These are phyloP conservation scores for Eptatretus atami DNA, from an alignment of 2,797 vertebrate species.

Conservation along the genomic window DNA sequence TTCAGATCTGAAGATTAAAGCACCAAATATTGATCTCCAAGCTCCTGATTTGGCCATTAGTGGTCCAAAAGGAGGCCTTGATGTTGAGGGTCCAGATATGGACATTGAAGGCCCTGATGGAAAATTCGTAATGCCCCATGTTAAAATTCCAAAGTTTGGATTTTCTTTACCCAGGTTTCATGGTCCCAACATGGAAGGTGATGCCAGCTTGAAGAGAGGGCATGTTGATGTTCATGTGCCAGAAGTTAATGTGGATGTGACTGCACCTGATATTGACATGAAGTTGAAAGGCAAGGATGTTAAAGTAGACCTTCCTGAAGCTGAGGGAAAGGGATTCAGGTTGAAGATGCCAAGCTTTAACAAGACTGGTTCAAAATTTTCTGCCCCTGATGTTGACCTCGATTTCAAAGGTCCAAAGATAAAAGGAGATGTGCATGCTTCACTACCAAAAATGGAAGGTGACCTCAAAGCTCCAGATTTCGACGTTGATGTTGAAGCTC, in stretches of 20 bases:
- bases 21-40: conserved; percentile 8
- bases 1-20: background rate
- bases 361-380: conserved; percentile 16
- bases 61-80: conserved; percentile 7
- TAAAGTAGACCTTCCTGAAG: conserved; percentile 13
- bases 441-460: conserved; percentile 11
- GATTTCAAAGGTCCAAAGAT: conserved; percentile 13
- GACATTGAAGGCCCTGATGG: too few species aligned
- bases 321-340: conserved; percentile 12
- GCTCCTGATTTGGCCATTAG: conserved; percentile 12
- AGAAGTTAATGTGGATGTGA: too few species aligned
- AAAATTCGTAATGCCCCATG: too few species aligned
- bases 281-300: conserved; percentile 9
- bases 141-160: too few species aligned
- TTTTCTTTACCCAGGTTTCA: too few species aligned
- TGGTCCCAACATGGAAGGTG: too few species aligned
- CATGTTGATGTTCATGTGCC: too few species aligned
- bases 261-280: too few species aligned
- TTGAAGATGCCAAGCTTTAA: conserved; percentile 14
- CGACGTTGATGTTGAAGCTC: conserved; percentile 6
- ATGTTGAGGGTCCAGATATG: conserved; percentile 9
- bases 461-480: conserved; percentile 9
- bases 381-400: conserved; percentile 16
- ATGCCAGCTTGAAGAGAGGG: too few species aligned
- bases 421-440: conserved; percentile 14